A percentile compares a stretch with the other conserved stretches of the same genome.
Evolutionary conservation across 1,140 invertebrate species (phyloP).

Genomic region (Coenobita brevimanus): DNA sequence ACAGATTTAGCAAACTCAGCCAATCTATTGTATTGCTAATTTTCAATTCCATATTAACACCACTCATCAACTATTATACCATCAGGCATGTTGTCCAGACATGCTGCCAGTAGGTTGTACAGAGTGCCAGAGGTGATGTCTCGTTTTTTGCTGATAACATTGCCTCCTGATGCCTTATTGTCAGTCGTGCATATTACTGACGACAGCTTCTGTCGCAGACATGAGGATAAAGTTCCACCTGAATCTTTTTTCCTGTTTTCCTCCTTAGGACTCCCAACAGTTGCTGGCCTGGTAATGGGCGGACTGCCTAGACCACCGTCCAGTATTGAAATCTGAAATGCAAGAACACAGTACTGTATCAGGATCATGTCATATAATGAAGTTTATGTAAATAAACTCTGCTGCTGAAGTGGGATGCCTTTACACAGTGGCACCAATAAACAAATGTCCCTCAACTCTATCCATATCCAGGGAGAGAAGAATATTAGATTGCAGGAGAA

Average conservation of each 20-base stretch:
- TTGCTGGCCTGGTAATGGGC: constrained; percentile 30
- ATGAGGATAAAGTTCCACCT: constrained; percentile 52
- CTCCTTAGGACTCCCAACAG: constrained; percentile 33
- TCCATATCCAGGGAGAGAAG: no score
- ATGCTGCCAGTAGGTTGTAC: constrained; percentile 69
- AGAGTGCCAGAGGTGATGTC: constrained; percentile 70
- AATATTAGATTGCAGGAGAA: no score
- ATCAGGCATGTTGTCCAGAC: constrained; percentile 70
- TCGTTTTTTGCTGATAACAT: constrained; percentile 68
- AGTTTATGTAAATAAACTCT: no score
- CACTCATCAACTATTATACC: no score
- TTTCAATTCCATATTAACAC: no score
- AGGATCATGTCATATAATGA: no score
- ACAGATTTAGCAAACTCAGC: no score
- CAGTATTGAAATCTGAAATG: constrained; percentile 65
- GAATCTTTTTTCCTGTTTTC: constrained; percentile 46
- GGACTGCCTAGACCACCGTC: constrained; percentile 58
- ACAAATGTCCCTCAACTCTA: no score
- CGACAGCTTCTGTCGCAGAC: constrained; percentile 65
- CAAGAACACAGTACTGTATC: no score
- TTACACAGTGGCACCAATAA: no score
- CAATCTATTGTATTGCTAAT: no score
- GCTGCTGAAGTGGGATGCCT: no score
- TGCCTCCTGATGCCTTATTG: constrained; percentile 58
- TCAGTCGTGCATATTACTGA: constrained; percentile 67